Base-by-base conservation (phyloP, 2,113 vertebrate species). In the Lota lota region DNA sequence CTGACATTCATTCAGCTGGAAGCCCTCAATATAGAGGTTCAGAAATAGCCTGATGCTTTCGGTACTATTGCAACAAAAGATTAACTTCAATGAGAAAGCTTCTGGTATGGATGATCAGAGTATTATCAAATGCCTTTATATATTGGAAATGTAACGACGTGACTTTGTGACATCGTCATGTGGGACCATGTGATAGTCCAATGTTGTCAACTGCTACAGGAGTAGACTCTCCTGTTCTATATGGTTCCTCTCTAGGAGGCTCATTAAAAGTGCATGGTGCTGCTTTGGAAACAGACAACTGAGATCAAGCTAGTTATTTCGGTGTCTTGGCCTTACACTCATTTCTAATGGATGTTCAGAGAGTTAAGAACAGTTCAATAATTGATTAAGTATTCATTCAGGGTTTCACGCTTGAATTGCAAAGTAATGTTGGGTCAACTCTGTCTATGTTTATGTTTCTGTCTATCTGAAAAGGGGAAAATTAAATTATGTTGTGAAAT, bases 361-460 rank as follows among this genome's bases (percentile, higher is more conserved):
- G 75, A 80, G 63, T 81, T 74, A 70, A 81, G 82, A 69, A 50
- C 0, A 1, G 57, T 77, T 87, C 77, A 81, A 85, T 90, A 75
- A 87, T 88, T 80, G 7, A 88, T 76, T 0, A n/a, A 78, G 77
- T 79, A 61, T 83, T 82, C 72, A 75, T 61, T 75, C 69, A 69
- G 73, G 70, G 62, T 76, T 81, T 81, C 69, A 79, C 60, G 80
- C 76, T 67, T 73, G 78, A 80, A 64, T 76, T 78, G 64, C 72
- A 64, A 73, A 11, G 16, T 21, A 75, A 67, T 14, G 53, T 18
- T 68, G 83, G 64, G 70, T 78, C 69, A 50, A n/a, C 77, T 80
- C 60, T 66, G 65, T 20, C 63, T 54, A 66, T 10, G 76, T 22
- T 53, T 24, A 69, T 22, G 40, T 51, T 47, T 24, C 71, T 24